Percentiles rank a stretch among this genome's conserved stretches.
Evolutionary conservation across 2,113 vertebrate genomes (phyloP).

Genomic region (Trogon surrucura): DNA sequence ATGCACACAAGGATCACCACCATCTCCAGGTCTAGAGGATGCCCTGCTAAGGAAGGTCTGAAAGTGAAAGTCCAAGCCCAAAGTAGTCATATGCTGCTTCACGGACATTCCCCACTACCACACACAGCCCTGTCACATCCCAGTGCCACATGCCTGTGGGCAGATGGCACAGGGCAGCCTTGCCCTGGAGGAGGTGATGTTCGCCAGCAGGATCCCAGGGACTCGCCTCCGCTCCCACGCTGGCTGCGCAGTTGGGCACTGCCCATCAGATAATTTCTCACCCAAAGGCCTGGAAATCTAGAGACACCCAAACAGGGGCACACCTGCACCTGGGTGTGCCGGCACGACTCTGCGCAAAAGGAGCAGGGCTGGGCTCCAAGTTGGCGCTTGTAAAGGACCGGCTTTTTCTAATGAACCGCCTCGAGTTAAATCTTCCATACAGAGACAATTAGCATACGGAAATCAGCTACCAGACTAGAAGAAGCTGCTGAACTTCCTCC

Average conservation of each 20-base stretch:
- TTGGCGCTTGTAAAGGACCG: neutral
- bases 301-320: neutral
- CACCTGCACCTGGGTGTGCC: neutral
- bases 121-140: neutral
- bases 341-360: neutral
- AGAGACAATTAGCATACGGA: neutral
- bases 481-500: neutral
- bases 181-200: neutral
- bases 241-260: rapidly evolving
- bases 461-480: neutral
- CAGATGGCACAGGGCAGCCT: rapidly evolving
- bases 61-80: neutral
- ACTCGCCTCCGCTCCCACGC: rapidly evolving
- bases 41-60: neutral
- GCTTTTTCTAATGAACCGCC: constrained; percentile 20
- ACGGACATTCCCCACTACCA: rapidly evolving
- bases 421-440: neutral
- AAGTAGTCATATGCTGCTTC: neutral
- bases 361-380: neutral
- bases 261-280: neutral
- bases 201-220: neutral
- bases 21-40: neutral
- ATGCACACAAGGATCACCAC: neutral
- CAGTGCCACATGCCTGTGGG: neutral
- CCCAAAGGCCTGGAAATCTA: neutral